These are phyloP conservation scores for Lithobates sylvaticus DNA, from an alignment of 2,797 vertebrate genomes.

Conservation along the genomic window DNA sequence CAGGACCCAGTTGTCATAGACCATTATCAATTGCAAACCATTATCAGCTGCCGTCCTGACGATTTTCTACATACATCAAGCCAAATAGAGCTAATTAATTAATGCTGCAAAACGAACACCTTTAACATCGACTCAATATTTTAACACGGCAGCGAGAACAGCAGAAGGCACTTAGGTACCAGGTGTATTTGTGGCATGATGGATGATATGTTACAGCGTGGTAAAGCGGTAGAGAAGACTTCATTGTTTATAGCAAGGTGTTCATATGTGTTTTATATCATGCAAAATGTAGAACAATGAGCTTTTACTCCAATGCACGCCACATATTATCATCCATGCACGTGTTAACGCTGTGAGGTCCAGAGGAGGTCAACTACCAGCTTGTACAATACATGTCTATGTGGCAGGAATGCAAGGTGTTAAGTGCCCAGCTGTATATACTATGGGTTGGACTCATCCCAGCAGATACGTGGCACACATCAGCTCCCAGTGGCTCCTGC, in stretches of 20 bases:
- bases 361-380: neutral
- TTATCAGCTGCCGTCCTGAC: no score
- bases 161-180: no score
- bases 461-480: neutral
- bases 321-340: neutral
- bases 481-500: slow-evolving; percentile 8
- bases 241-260: neutral
- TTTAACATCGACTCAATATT: no score
- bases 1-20: no score
- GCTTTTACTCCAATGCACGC: neutral
- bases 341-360: neutral
- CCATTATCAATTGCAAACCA: no score
- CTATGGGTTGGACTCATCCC: neutral
- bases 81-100: neutral
- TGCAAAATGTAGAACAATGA: slow-evolving; percentile 18
- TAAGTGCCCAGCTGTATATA: neutral
- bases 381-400: neutral
- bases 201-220: no score
- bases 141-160: no score
- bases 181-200: no score
- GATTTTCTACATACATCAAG: no score
- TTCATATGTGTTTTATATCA: neutral
- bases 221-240: neutral
- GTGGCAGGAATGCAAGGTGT: neutral
- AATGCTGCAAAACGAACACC: neutral